Evolutionary conservation across 2,797 vertebrate genomes (phyloP).

Genomic region (Hozukius guyotensis): DNA sequence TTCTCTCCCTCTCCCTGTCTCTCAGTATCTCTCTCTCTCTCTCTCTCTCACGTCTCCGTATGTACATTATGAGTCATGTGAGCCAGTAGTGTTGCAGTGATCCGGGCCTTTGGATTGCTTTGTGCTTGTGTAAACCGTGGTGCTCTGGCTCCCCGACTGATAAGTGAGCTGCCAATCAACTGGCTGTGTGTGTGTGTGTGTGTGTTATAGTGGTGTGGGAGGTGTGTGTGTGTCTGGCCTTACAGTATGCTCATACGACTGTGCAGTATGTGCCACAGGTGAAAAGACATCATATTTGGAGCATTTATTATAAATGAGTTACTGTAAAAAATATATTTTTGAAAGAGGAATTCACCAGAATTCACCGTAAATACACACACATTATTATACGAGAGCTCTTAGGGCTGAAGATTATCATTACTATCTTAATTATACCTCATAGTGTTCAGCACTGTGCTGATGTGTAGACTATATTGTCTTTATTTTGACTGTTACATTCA

Average conservation of each 20-base stretch:
- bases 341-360: background rate
- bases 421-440: conserved; percentile 25
- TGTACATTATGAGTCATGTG: conserved; percentile 73
- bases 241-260: conserved; percentile 9
- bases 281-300: background rate
- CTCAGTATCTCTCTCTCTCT: background rate
- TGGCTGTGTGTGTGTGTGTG: conserved; percentile 4
- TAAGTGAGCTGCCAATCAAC: conserved; percentile 76
- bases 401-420: background rate
- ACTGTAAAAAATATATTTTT: background rate
- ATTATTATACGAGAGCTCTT: background rate
- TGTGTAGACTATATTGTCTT: background rate
- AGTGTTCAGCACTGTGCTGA: conserved; percentile 4
- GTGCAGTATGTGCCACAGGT: conserved; percentile 20
- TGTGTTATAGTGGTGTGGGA: background rate
- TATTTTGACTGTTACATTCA: background rate
- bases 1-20: background rate
- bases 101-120: conserved; percentile 68
- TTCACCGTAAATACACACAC: background rate
- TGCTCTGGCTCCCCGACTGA: conserved; percentile 70
- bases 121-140: conserved; percentile 76
- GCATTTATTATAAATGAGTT: background rate
- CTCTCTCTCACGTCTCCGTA: conserved; percentile 26
- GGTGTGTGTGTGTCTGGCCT: conserved; percentile 5
- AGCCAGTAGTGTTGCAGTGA: conserved; percentile 60